phyloP scores from a whole-genome alignment of 2,888 invertebrate species.

The Mythimna lalbum region DNA sequence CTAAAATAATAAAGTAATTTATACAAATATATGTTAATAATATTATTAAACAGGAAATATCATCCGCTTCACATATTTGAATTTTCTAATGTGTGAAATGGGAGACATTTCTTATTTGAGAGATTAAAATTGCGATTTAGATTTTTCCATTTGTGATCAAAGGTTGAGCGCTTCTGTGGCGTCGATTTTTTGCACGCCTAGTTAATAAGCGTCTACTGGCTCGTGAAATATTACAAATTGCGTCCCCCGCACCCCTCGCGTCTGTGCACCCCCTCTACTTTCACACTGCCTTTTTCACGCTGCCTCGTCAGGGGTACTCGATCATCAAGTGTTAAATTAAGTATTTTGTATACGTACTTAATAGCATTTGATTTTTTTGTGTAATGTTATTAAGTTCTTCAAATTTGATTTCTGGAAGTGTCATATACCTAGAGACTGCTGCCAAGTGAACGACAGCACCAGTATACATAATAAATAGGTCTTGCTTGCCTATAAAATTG shows the following conservation, averaged over 20 bases:
- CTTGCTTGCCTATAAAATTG: too few relatives aligned
- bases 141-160: conserved; percentile 52
- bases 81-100: not conserved
- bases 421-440: too few relatives aligned
- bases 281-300: conserved; percentile 83
- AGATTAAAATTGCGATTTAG: conserved; percentile 49
- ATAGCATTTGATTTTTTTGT: conserved; percentile 9
- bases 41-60: not conserved
- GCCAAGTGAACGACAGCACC: too few relatives aligned
- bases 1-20: too few relatives aligned
- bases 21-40: too few relatives aligned
- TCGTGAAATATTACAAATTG: conserved; percentile 91
- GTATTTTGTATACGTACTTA: conserved; percentile 65
- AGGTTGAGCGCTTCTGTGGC: conserved; percentile 76
- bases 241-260: conserved; percentile 76
- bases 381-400: not conserved
- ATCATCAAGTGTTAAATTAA: conserved; percentile 81
- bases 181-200: conserved; percentile 88
- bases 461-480: too few relatives aligned
- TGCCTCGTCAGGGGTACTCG: conserved; percentile 77
- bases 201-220: conserved; percentile 90
- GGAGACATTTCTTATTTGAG: not conserved
- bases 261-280: conserved; percentile 75
- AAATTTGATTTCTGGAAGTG: too few relatives aligned
- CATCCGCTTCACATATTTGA: conserved; percentile 7